These are phyloP conservation scores for Syngnathus typhle DNA, from an alignment of 2,113 vertebrate genomes.

Conservation along the genomic window DNA sequence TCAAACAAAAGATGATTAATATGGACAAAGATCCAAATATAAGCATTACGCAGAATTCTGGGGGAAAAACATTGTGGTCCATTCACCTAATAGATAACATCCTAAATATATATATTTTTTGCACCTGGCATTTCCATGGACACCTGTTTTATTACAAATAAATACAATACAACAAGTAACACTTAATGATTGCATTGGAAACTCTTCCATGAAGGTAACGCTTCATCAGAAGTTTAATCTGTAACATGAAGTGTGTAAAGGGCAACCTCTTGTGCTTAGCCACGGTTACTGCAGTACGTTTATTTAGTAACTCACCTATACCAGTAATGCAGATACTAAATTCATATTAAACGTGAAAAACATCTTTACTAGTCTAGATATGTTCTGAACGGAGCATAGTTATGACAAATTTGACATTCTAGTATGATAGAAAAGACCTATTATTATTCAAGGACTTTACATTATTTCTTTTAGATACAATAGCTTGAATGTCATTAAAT, in stretches of 20 bases:
- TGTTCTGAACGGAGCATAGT: background rate
- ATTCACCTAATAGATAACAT: background rate
- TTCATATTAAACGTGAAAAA: background rate
- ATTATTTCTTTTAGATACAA: background rate
- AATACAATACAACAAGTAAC: background rate
- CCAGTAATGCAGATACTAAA: too few relatives aligned
- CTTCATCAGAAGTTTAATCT: background rate
- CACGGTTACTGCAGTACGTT: background rate
- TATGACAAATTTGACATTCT: background rate
- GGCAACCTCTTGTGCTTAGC: constrained; percentile 20
- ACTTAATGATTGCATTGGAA: background rate
- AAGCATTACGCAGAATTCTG: background rate
- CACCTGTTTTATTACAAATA: background rate
- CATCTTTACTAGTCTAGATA: background rate
- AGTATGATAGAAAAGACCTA: background rate
- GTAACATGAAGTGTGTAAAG: background rate
- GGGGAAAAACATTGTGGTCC: background rate
- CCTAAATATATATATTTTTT: background rate
- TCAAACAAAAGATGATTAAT: background rate
- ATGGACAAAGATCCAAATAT: background rate
- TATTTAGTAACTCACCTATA: background rate
- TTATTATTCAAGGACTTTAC: background rate
- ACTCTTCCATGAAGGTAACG: background rate
- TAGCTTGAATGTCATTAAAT: background rate
- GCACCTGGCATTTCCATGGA: background rate